Evolutionary conservation across 2,113 vertebrate species (phyloP).

Genomic region (Eulacestoma nigropectus): DNA sequence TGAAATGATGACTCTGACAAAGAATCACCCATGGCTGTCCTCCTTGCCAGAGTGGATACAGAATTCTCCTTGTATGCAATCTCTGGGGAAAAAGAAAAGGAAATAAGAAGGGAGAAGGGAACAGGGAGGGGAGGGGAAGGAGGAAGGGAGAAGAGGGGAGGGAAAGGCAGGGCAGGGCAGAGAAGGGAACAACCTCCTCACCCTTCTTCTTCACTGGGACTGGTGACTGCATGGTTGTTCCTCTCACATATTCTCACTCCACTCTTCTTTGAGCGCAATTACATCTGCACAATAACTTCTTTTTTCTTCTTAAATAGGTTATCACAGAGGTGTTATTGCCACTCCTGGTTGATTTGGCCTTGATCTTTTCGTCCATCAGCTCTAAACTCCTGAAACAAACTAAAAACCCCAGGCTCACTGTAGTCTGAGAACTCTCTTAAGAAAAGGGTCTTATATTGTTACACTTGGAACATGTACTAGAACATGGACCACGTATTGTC

Average conservation of each 20-base stretch:
- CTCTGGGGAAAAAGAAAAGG: not conserved
- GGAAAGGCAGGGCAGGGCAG: not conserved
- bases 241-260: not conserved
- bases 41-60: not conserved
- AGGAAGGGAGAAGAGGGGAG: rapidly evolving
- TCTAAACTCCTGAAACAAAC: not conserved
- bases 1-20: not conserved
- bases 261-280: not conserved
- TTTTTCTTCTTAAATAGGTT: not conserved
- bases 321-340: not conserved
- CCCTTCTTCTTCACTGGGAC: not conserved
- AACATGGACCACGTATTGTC: not conserved
- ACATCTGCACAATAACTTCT: not conserved
- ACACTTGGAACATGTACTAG: not conserved
- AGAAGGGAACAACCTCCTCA: not conserved
- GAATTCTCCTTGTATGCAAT: not conserved
- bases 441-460: not conserved
- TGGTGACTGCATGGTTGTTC: not conserved
- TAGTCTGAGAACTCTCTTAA: not conserved
- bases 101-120: not conserved
- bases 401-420: not conserved
- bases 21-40: not conserved
- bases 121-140: rapidly evolving
- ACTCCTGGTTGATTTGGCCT: not conserved
- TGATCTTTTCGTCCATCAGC: not conserved